Conservation (phyloP, 2,797 vertebrate genomes). For the Allobates femoralis region DNA sequence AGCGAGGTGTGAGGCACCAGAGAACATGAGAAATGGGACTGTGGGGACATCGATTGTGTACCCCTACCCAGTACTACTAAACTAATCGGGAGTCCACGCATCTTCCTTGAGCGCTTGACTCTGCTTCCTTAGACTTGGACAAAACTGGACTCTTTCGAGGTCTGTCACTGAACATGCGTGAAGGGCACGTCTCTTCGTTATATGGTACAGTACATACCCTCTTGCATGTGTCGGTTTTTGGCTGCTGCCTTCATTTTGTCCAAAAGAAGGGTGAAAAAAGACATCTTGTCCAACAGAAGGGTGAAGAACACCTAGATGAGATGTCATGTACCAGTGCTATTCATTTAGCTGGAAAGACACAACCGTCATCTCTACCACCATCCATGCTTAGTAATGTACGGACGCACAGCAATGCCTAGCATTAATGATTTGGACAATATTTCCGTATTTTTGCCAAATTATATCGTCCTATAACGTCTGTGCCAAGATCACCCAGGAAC, state of each 20-base stretch:
- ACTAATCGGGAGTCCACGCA: constrained; percentile 72
- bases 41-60: constrained; percentile 66
- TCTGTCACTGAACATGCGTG: background rate
- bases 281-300: background rate
- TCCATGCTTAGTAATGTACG: background rate
- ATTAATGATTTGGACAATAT: constrained; percentile 14
- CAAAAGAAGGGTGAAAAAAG: too few relatives aligned
- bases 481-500: background rate
- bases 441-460: background rate
- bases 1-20: constrained; percentile 86
- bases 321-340: background rate
- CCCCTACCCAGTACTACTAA: constrained; percentile 67
- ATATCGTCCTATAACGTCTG: constrained; percentile 10
- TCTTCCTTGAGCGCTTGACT: constrained; percentile 67
- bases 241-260: constrained; percentile 20
- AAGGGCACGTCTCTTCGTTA: background rate
- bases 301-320: background rate
- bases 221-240: constrained; percentile 1
- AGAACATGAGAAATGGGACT: constrained; percentile 58
- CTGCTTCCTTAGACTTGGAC: constrained; percentile 64
- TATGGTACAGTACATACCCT: background rate
- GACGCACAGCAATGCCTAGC: constrained; percentile 2
- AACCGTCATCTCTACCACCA: background rate
- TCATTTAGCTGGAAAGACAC: background rate
- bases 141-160: constrained; percentile 55